phyloP scores from a whole-genome alignment of 2,113 vertebrate species.

The Anguilla rostrata region DNA sequence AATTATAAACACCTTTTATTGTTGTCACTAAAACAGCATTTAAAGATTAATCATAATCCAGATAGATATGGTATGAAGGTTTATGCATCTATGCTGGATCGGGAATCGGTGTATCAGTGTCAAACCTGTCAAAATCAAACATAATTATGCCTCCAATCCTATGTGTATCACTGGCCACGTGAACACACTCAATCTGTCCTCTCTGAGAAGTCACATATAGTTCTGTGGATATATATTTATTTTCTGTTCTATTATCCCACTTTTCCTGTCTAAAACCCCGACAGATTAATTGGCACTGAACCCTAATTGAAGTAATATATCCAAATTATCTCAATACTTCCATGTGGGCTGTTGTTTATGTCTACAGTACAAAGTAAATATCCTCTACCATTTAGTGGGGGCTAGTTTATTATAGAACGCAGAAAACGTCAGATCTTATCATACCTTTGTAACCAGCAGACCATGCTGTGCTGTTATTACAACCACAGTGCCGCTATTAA shows the following conservation, averaged over 20 bases:
- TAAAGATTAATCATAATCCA: no score
- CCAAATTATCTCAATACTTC: conserved; percentile 70
- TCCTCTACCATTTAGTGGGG: conserved; percentile 62
- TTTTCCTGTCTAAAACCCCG: conserved; percentile 55
- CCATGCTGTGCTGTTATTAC: conserved; percentile 44
- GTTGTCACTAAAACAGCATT: no score
- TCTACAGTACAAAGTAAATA: conserved; percentile 66
- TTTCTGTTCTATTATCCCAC: conserved; percentile 55
- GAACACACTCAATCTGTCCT: not conserved
- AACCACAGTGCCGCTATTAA: conserved; percentile 33
- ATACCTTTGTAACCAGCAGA: conserved; percentile 38
- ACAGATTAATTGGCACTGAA: conserved; percentile 69
- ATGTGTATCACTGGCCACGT: conserved; percentile 51
- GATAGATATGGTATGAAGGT: no score
- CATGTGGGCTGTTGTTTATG: conserved; percentile 73
- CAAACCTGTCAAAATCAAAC: conserved; percentile 17
- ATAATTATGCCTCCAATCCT: not conserved
- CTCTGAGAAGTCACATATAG: not conserved
- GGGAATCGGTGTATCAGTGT: conserved; percentile 35
- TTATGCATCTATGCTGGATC: no score
- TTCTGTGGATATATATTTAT: conserved; percentile 30
- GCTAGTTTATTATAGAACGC: conserved; percentile 69
- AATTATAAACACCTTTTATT: no score
- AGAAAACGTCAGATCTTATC: conserved; percentile 69
- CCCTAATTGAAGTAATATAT: conserved; percentile 65